Percentiles rank a stretch among this genome's conserved stretches.
Conservation (phyloP, 37 sponge, comb jelly and placozoan genomes). For the Tethya wilhelma region DNA sequence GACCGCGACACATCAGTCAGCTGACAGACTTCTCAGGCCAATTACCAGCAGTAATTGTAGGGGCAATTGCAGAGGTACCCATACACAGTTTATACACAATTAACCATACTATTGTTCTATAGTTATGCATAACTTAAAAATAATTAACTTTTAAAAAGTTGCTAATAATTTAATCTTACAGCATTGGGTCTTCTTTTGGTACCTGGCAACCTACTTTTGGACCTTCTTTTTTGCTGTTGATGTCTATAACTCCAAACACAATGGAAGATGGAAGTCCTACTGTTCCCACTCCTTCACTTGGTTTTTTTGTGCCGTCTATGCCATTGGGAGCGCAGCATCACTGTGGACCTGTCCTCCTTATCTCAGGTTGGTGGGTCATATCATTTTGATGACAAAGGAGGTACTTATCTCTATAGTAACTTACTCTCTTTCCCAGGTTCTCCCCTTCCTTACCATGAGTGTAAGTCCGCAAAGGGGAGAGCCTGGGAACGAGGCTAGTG, state of each 20-base stretch:
- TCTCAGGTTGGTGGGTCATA: conserved; percentile 8
- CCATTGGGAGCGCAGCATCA: conserved; percentile 5
- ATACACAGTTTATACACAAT: too few relatives aligned
- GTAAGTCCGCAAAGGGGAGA: too few relatives aligned
- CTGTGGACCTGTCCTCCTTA: conserved; percentile 56
- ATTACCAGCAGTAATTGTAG: conserved; percentile 23
- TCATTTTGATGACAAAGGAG: background rate
- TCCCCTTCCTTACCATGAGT: too few relatives aligned
- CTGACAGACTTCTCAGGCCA: background rate
- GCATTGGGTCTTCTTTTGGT: conserved; percentile 69
- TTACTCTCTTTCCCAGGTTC: too few relatives aligned
- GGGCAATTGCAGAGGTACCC: conserved; percentile 36
- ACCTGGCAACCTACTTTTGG: conserved; percentile 59
- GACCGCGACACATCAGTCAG: conserved; percentile 13
- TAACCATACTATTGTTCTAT: too few relatives aligned
- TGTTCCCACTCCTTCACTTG: conserved; percentile 51
- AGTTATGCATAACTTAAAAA: background rate
- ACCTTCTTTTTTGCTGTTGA: conserved; percentile 73
- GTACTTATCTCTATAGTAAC: background rate
- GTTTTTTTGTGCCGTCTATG: conserved; percentile 30
- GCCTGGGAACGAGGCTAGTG: too few relatives aligned
- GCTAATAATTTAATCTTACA: background rate
- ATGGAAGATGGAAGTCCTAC: conserved; percentile 44
- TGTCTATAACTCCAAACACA: conserved; percentile 58
- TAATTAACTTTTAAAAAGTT: background rate